Evolutionary conservation across 2,113 vertebrate genomes (phyloP).

Genomic region (Brachionichthys hirsutus): DNA sequence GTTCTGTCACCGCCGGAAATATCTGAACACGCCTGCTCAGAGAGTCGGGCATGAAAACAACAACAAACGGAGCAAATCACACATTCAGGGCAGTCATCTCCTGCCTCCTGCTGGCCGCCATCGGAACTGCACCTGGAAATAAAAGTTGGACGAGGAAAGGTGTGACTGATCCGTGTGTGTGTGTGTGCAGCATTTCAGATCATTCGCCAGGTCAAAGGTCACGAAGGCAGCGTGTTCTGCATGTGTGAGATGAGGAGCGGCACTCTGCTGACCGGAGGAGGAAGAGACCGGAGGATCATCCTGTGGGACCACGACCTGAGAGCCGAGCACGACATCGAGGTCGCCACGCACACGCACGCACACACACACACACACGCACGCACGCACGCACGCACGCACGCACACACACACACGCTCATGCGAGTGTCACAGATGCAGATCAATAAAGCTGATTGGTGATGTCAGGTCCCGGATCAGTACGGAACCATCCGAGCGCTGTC

Average conservation of each 20-base stretch:
- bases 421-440: too few species aligned
- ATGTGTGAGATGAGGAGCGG: slow-evolving; percentile 94
- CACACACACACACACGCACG: too few species aligned
- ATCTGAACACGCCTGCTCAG: too few species aligned
- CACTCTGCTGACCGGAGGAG: slow-evolving; percentile 91
- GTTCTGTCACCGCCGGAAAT: too few species aligned
- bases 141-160: not conserved
- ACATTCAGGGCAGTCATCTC: not conserved
- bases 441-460: too few species aligned
- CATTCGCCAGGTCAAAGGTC: slow-evolving; percentile 90
- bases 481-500: slow-evolving; percentile 93
- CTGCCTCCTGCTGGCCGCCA: slow-evolving; percentile 22
- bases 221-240: slow-evolving; percentile 96
- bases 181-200: slow-evolving; percentile 85
- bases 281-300: slow-evolving; percentile 92
- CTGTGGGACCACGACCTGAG: slow-evolving; percentile 94
- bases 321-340: slow-evolving; percentile 94
- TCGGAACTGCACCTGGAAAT: not conserved
- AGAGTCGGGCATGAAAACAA: too few species aligned
- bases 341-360: slow-evolving; percentile 46
- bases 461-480: slow-evolving; percentile 93
- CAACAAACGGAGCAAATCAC: too few species aligned
- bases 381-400: too few species aligned
- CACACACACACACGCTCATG: too few species aligned
- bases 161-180: not conserved